Evolutionary conservation across 1,140 invertebrate genomes (phyloP), one percentile per base, ranked within the genome.

Genomic region (Drosophila quadrilineata): DNA sequence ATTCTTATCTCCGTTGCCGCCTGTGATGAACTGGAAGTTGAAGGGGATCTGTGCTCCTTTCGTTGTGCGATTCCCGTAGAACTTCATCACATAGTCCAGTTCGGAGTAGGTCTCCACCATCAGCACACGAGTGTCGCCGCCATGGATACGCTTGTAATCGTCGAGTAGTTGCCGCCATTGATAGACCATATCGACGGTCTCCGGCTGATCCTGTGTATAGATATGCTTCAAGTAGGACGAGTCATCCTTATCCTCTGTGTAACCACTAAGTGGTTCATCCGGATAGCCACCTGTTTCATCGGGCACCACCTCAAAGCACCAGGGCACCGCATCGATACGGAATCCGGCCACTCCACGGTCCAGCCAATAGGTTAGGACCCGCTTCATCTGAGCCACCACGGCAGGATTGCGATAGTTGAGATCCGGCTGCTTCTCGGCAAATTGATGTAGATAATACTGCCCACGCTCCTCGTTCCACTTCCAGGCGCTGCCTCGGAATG

Each of bases 311-410:
- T 94, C 93, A 54, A 93, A 91, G 14, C 94, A 74, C 87, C 91
- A 91, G 5, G 92, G 91, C 4, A 94, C 90, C 9, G 93, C 93
- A 64, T 93, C 92, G 21, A 96, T 91, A 46, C 94, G 91, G 73
- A 96, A 96, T 3, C 95, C 95, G 87, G 94, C 93, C 0, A 96
- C 94, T 2, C 94, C 94, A 73, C 91, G 92, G 10, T 94, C 91
- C 9, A 96, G 69, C 95, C 95, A 96, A 75, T 95, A 96, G 19
- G 90, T 89, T 0, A 96, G 72, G 2, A 95, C 91, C 29, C 94
- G 91, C 29, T 94, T 93, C 91, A 96, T 93, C 77, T 94, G 94
- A 16, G 92, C 76, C 1, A 92, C 90, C 1, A 96, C 92, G 2
- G 73, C 75, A 1, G 91, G 89, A 88, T 94, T 93, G 10, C 92